A percentile compares a stretch with the other conserved stretches of the same genome.
phyloP scores from a whole-genome alignment of 2,888 invertebrate species.

The Plebejus melissa region DNA sequence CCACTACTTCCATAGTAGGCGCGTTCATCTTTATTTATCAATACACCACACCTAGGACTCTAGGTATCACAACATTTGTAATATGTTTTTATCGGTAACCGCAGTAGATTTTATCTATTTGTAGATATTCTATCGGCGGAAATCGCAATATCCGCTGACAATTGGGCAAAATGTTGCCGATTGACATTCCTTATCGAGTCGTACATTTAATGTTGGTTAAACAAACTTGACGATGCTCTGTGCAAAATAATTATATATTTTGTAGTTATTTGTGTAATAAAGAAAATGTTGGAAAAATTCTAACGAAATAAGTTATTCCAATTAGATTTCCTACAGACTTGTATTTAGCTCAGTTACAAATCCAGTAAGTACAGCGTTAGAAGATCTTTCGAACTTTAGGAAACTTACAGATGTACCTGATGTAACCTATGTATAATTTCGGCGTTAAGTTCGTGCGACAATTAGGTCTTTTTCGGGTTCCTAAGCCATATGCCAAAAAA shows the following conservation, averaged over 20 bases:
- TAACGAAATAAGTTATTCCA: no score
- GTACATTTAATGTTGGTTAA: background rate
- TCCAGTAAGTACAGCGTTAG: no score
- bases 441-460: no score
- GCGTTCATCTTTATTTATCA: no score
- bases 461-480: no score
- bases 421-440: no score
- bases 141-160: conserved; percentile 11
- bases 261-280: background rate
- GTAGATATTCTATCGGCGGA: background rate
- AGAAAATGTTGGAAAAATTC: background rate
- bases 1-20: no score
- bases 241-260: background rate
- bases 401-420: no score
- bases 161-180: background rate
- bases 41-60: no score
- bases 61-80: background rate
- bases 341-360: no score
- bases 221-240: background rate
- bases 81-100: background rate
- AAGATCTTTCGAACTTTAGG: no score
- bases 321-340: background rate
- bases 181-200: conserved; percentile 4
- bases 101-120: conserved; percentile 15
- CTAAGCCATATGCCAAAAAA: no score